Conservation (phyloP, 2,797 vertebrate species). For the Enteromius treurensis region DNA sequence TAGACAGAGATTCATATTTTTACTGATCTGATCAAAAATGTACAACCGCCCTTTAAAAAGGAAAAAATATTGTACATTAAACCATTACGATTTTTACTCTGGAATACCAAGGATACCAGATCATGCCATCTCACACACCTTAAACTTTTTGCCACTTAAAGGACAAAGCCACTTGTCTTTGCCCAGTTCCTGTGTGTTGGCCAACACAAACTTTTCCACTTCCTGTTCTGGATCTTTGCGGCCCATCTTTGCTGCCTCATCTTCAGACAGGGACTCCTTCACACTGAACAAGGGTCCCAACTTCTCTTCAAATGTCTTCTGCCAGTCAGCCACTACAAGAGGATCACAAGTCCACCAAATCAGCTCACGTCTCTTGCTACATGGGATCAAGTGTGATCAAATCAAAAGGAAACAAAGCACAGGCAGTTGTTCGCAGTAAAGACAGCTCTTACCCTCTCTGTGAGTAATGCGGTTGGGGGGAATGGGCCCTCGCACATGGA, state of each 20-base stretch:
- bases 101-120: too few relatives aligned
- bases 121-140: slow-evolving; percentile 72
- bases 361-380: neutral
- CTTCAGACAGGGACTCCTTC: slow-evolving; percentile 87
- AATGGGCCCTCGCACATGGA: slow-evolving; percentile 90
- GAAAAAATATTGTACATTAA: too few relatives aligned
- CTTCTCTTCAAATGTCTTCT: slow-evolving; percentile 91
- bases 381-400: neutral
- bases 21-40: neutral
- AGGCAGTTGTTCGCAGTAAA: neutral
- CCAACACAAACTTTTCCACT: slow-evolving; percentile 90
- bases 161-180: slow-evolving; percentile 96
- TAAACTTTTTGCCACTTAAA: slow-evolving; percentile 93
- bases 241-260: slow-evolving; percentile 90
- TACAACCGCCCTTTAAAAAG: too few relatives aligned
- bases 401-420: neutral
- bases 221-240: slow-evolving; percentile 90
- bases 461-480: slow-evolving; percentile 91
- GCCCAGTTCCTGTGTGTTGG: slow-evolving; percentile 91
- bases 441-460: slow-evolving; percentile 79
- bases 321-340: slow-evolving; percentile 86
- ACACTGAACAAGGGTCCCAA: slow-evolving; percentile 83
- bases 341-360: neutral
- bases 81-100: too few relatives aligned
- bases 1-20: slow-evolving; percentile 54